phyloP scores from a whole-genome alignment of 1,140 invertebrate species.

The Magallana angulata region DNA sequence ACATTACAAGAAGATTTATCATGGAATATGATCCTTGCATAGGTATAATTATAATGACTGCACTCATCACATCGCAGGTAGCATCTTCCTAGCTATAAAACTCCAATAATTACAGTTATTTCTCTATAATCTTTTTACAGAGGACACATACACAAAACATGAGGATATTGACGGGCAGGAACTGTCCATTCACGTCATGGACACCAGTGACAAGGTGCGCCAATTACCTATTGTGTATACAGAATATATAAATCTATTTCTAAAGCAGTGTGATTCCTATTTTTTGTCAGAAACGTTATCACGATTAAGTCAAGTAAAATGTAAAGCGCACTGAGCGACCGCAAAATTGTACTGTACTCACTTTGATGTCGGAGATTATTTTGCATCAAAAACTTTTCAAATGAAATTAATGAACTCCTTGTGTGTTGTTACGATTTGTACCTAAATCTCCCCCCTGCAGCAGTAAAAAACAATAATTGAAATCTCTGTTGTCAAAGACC shows the following conservation, averaged over 20 bases:
- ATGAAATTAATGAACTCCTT: too few relatives aligned
- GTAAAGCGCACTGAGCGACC: too few relatives aligned
- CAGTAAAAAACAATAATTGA: too few relatives aligned
- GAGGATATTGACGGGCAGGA: slow-evolving; percentile 78
- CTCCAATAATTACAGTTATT: neutral
- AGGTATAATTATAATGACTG: slow-evolving; percentile 68
- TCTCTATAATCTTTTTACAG: slow-evolving; percentile 65
- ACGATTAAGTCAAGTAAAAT: too few relatives aligned
- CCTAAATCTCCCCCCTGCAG: neutral
- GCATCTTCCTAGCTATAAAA: neutral
- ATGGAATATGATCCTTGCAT: slow-evolving; percentile 81
- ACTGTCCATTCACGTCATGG: slow-evolving; percentile 79
- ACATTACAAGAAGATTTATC: slow-evolving; percentile 80
- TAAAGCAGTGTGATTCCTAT: too few relatives aligned
- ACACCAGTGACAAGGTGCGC: slow-evolving; percentile 79
- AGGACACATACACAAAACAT: slow-evolving; percentile 80
- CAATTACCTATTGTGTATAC: neutral
- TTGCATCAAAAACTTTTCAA: too few relatives aligned
- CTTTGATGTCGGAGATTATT: too few relatives aligned
- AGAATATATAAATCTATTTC: too few relatives aligned
- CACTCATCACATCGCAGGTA: neutral
- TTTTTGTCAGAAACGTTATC: too few relatives aligned
- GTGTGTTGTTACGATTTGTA: neutral
- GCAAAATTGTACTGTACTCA: too few relatives aligned
- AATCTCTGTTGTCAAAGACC: too few relatives aligned